A percentile compares a stretch with the other conserved stretches of the same genome.
Evolutionary conservation across 2,797 vertebrate genomes (phyloP).

Genomic region (Potorous gilbertii): DNA sequence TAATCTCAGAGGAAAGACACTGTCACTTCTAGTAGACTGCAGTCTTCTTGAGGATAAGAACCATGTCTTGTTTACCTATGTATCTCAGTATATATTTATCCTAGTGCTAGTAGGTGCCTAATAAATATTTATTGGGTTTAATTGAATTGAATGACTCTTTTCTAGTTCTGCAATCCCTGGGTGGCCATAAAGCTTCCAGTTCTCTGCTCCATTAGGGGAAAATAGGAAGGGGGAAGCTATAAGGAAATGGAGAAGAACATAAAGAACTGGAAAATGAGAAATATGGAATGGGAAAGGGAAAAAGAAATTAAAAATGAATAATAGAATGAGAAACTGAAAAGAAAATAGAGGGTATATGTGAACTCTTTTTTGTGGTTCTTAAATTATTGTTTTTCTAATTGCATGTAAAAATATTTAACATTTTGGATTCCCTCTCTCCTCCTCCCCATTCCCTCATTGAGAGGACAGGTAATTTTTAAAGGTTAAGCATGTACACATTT

Average conservation of each 20-base stretch:
- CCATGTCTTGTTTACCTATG: background rate
- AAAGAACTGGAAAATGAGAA: background rate
- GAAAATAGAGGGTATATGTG: background rate
- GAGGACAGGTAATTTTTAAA: background rate
- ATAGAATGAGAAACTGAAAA: background rate
- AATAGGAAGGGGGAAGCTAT: background rate
- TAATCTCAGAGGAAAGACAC: background rate
- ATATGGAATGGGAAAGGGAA: background rate
- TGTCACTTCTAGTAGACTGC: background rate
- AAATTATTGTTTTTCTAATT: background rate
- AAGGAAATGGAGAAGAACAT: conserved; percentile 23
- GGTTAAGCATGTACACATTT: background rate
- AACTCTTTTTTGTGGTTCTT: background rate
- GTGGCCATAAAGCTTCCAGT: background rate
- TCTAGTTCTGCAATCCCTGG: background rate
- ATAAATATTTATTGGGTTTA: background rate
- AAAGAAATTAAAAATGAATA: background rate
- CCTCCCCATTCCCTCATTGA: background rate
- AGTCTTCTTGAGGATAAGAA: background rate
- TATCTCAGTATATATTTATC: background rate
- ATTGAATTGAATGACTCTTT: background rate
- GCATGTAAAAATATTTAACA: background rate
- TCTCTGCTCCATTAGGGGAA: background rate
- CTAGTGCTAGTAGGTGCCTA: background rate
- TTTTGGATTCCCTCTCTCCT: background rate